Conservation (phyloP, 2,888 invertebrate species). For the Elysia crispata region DNA sequence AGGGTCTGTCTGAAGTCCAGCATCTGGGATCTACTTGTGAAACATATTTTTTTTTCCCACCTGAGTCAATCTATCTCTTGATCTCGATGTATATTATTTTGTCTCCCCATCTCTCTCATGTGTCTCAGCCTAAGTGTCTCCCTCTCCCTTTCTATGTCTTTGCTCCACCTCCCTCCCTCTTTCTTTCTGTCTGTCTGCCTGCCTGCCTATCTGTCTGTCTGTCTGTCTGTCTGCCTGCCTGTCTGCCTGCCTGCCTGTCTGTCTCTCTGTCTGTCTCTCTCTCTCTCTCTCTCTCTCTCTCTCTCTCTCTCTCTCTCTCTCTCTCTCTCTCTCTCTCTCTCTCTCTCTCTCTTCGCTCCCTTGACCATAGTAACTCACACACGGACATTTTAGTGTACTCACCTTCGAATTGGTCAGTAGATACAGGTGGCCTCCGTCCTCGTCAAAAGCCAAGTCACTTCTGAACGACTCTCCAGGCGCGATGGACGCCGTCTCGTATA, state of each 20-base stretch:
- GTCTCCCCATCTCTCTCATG: conserved; percentile 6
- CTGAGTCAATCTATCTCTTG: not conserved
- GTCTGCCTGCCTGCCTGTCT: no score
- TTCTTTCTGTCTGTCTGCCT: no score
- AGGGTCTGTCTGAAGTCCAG: no score
- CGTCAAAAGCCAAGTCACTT: conserved; percentile 94
- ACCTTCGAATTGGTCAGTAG: conserved; percentile 95
- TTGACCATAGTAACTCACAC: not conserved
- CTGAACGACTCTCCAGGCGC: conserved; percentile 90
- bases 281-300: conserved; percentile 12
- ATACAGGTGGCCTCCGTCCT: conserved; percentile 92
- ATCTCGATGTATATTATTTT: not conserved
- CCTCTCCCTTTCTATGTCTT: no score
- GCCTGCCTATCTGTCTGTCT: no score
- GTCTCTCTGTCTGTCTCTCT: not conserved
- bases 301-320: conserved; percentile 31
- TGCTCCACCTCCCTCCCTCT: no score
- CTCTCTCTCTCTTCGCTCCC: conserved; percentile 9
- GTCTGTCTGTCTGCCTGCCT: no score
- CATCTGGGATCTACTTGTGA: no score
- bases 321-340: conserved; percentile 1
- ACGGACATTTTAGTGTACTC: conserved; percentile 55
- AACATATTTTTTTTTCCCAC: conserved; percentile 12
- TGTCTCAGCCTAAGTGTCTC: no score
- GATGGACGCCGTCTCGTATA: conserved; percentile 92